These are phyloP conservation scores for Dendrolimus houi DNA, from an alignment of 2,888 invertebrate species.

Conservation along the genomic window DNA sequence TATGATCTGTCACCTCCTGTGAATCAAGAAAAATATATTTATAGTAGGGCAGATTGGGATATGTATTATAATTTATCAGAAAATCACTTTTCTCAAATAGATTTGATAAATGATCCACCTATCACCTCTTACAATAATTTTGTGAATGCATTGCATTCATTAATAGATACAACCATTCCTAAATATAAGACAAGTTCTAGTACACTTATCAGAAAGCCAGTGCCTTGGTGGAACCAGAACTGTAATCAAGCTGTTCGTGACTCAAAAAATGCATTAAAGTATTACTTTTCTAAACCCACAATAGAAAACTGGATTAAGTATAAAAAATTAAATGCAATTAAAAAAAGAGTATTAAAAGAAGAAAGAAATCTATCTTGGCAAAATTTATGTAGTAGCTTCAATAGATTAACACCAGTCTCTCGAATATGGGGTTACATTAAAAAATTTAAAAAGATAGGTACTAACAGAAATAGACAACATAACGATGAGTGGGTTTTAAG, in stretches of 20 bases:
- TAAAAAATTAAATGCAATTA: no score
- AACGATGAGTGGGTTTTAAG: no score
- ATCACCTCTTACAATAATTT: not conserved
- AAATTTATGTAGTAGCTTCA: no score
- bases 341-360: no score
- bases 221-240: slow-evolving; percentile 1
- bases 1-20: not conserved
- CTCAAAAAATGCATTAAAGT: no score
- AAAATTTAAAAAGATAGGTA: no score
- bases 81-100: not conserved
- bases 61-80: not conserved
- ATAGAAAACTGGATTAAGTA: no score
- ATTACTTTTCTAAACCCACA: no score
- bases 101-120: not conserved
- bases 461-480: no score
- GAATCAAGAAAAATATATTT: not conserved
- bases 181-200: not conserved
- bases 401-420: no score
- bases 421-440: no score
- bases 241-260: not conserved
- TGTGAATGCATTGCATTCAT: not conserved
- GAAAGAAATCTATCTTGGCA: no score
- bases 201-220: not conserved
- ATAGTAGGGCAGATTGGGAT: not conserved
- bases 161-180: slow-evolving; percentile 2